phyloP scores from a whole-genome alignment of 2,888 invertebrate genomes.

The Elaeidobius kamerunicus region DNA sequence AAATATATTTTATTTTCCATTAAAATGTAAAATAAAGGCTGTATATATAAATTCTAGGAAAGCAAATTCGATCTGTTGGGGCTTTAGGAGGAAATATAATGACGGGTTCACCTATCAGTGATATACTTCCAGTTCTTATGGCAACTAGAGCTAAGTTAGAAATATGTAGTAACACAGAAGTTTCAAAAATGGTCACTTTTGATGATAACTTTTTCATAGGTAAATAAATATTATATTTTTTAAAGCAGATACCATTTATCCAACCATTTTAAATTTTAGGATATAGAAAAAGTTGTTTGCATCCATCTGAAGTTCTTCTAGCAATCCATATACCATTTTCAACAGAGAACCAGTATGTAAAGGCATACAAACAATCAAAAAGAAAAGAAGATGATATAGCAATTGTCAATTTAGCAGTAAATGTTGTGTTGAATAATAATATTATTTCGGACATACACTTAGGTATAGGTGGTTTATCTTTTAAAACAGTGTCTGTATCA shows the following conservation, averaged over 20 bases:
- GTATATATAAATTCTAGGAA: constrained; percentile 51
- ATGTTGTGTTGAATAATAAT: constrained; percentile 71
- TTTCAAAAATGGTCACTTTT: constrained; percentile 61
- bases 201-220: constrained; percentile 73
- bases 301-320: constrained; percentile 74
- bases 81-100: constrained; percentile 83
- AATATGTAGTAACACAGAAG: constrained; percentile 58
- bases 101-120: constrained; percentile 83
- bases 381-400: constrained; percentile 94
- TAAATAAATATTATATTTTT: too few relatives aligned
- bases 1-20: too few relatives aligned
- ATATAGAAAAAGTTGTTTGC: constrained; percentile 75
- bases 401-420: constrained; percentile 85
- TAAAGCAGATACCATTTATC: too few relatives aligned
- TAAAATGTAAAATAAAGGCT: too few relatives aligned
- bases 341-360: constrained; percentile 65
- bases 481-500: constrained; percentile 71
- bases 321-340: constrained; percentile 78
- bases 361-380: constrained; percentile 88
- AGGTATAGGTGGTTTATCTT: constrained; percentile 92
- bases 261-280: too few relatives aligned
- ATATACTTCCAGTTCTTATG: constrained; percentile 88
- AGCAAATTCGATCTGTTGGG: constrained; percentile 92
- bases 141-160: constrained; percentile 67
- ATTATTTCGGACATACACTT: constrained; percentile 20